Evolutionary conservation across 2,888 invertebrate species (phyloP).

Genomic region (Augochlorella aurata): DNA sequence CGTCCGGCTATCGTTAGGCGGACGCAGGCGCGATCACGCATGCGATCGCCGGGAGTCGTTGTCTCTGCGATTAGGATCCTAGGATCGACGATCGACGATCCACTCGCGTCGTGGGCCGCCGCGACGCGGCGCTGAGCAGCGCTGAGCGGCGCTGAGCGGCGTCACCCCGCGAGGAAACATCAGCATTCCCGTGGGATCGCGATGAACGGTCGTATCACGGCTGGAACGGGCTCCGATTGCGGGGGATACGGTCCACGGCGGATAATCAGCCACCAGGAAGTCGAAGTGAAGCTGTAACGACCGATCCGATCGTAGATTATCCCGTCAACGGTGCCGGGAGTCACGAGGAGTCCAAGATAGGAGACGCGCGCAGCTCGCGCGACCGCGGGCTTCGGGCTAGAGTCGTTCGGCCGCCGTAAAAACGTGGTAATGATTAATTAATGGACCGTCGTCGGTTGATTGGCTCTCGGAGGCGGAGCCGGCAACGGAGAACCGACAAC

Average conservation of each 20-base stretch:
- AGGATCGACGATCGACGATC: neutral
- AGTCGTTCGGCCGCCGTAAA: neutral
- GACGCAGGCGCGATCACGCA: slow-evolving; percentile 24
- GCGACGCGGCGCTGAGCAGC: too few species aligned
- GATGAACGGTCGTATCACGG: slow-evolving; percentile 25
- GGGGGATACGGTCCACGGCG: slow-evolving; percentile 30
- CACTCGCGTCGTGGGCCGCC: neutral
- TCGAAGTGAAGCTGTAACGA: slow-evolving; percentile 39
- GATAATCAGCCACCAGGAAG: slow-evolving; percentile 50
- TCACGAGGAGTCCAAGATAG: slow-evolving; percentile 20
- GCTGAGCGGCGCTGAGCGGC: too few species aligned
- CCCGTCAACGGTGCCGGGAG: slow-evolving; percentile 36
- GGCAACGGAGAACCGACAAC: neutral
- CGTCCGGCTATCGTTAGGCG: neutral
- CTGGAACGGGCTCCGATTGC: slow-evolving; percentile 30
- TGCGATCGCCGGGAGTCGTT: slow-evolving; percentile 20
- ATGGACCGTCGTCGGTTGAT: slow-evolving; percentile 14
- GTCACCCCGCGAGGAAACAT: neutral
- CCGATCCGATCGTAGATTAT: slow-evolving; percentile 55
- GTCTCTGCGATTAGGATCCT: slow-evolving; percentile 23
- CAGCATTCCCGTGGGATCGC: slow-evolving; percentile 26
- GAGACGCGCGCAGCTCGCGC: neutral
- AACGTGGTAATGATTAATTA: slow-evolving; percentile 49
- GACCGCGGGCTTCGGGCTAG: neutral
- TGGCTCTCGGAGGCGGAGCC: neutral